Evolutionary conservation across 1,140 invertebrate species (phyloP).

Genomic region (Drosophila bifasciata): DNA sequence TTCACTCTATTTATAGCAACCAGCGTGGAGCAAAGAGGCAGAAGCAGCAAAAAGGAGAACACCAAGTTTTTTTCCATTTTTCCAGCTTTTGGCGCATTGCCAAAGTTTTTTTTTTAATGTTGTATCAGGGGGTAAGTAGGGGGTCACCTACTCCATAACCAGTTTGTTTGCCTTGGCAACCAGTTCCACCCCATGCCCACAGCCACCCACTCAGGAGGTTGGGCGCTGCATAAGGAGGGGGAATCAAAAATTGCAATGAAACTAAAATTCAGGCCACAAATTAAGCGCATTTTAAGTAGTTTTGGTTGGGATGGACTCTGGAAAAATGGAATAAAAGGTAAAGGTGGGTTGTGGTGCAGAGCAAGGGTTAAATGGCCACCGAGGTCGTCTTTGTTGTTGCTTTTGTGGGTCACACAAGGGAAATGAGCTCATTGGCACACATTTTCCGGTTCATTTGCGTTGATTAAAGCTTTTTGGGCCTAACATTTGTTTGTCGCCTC

Average conservation of each 20-base stretch:
- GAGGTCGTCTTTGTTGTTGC: constrained; percentile 66
- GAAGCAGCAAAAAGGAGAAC: constrained; percentile 42
- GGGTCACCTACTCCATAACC: constrained; percentile 56
- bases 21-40: neutral
- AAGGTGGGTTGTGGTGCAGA: constrained; percentile 1
- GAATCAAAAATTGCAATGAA: constrained; percentile 68
- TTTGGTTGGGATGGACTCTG: constrained; percentile 17
- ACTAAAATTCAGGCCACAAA: constrained; percentile 53
- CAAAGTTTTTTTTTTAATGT: constrained; percentile 29
- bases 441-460: constrained; percentile 81
- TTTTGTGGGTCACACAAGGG: constrained; percentile 66
- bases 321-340: constrained; percentile 1
- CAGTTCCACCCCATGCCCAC: constrained; percentile 50
- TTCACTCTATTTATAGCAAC: constrained; percentile 75
- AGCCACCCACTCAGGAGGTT: constrained; percentile 32
- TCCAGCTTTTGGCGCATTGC: constrained; percentile 61
- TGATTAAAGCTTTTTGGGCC: constrained; percentile 67
- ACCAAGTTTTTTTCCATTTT: constrained; percentile 58
- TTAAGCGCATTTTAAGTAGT: constrained; percentile 70
- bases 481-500: constrained; percentile 41
- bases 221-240: constrained; percentile 12
- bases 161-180: constrained; percentile 68
- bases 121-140: too few relatives aligned
- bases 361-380: constrained; percentile 68
- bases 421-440: constrained; percentile 80